Conservation (phyloP, 1,140 invertebrate genomes). For the Trialeurodes vaporariorum region DNA sequence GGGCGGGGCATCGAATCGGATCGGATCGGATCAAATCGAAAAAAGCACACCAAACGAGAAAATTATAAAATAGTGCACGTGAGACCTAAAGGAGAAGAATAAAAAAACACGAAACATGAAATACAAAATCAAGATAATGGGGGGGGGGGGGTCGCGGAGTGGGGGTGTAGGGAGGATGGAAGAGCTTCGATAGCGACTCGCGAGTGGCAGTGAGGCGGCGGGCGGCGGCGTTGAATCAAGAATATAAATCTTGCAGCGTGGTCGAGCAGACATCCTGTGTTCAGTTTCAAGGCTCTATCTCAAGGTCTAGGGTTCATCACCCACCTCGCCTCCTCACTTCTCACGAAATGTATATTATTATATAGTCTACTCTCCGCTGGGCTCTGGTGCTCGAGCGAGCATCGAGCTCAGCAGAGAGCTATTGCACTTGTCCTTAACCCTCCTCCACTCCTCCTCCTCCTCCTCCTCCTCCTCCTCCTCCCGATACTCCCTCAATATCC, state of each 20-base stretch:
- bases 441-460: background rate
- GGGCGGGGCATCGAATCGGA: too few relatives aligned
- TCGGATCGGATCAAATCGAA: too few relatives aligned
- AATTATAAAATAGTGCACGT: too few relatives aligned
- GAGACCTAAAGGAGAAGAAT: too few relatives aligned
- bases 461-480: background rate
- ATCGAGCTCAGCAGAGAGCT: background rate
- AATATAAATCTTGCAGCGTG: background rate
- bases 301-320: background rate
- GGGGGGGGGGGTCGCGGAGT: too few relatives aligned
- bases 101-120: background rate
- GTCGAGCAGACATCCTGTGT: background rate
- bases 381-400: background rate
- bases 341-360: constrained; percentile 1
- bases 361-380: background rate
- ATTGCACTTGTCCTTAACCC: background rate
- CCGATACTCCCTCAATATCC: too few relatives aligned
- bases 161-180: background rate
- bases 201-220: background rate
- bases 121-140: background rate
- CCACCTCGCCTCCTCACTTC: background rate
- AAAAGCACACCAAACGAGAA: too few relatives aligned
- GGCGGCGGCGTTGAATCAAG: background rate
- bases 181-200: background rate
- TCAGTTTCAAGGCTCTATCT: background rate